These are phyloP conservation scores for Coptodon bakossiorum DNA, from an alignment of 2,113 vertebrate species.

Conservation along the genomic window DNA sequence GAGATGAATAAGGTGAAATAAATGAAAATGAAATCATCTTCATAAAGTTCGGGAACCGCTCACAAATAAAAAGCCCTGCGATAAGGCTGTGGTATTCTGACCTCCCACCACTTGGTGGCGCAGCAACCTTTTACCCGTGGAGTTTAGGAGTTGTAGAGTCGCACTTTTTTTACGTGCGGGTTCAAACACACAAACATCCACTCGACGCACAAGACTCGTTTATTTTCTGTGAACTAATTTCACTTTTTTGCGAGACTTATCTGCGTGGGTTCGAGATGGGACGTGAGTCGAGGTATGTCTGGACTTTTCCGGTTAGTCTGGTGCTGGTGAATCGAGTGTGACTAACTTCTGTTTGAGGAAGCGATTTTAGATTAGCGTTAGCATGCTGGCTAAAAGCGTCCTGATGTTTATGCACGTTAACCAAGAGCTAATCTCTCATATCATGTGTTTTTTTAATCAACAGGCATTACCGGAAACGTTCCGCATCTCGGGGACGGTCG, in stretches of 20 bases:
- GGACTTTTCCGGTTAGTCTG: fast-evolving
- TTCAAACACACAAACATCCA: not conserved
- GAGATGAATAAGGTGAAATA: not conserved
- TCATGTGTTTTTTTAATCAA: not conserved
- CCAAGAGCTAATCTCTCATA: not conserved
- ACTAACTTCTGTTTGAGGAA: not conserved
- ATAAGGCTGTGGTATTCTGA: not conserved
- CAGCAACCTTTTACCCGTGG: not conserved
- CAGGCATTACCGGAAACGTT: conserved; percentile 95
- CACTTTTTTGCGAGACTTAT: not conserved
- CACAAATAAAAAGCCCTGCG: not conserved
- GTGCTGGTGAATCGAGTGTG: not conserved
- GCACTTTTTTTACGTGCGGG: conserved; percentile 10
- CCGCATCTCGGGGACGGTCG: conserved; percentile 83
- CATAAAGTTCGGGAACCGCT: not conserved
- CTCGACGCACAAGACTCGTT: not conserved
- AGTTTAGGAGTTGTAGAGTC: not conserved
- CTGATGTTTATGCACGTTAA: not conserved
- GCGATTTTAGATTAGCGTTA: conserved; percentile 14
- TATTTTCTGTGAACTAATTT: not conserved
- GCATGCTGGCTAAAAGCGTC: not conserved
- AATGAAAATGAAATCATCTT: not conserved
- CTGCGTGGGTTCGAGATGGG: conserved; percentile 40
- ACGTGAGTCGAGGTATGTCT: conserved; percentile 68
- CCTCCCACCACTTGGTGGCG: conserved; percentile 30